Evolutionary conservation across 2,888 invertebrate species (phyloP).

Genomic region (Cenopis cana): DNA sequence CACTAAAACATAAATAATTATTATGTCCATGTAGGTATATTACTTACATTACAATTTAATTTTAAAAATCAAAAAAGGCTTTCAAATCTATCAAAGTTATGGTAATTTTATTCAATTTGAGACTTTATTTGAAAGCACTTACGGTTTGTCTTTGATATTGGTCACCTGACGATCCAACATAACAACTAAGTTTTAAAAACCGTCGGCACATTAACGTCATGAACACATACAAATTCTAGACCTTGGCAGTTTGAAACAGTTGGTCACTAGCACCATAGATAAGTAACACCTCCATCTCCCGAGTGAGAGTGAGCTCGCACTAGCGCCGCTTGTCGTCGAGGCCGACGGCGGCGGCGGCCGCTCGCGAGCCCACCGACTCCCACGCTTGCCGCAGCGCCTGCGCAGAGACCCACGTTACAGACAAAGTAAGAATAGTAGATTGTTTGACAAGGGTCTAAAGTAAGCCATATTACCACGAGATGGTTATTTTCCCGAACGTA

Average conservation of each 20-base stretch:
- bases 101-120: background rate
- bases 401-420: slow-evolving; percentile 10
- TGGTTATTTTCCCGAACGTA: too few relatives aligned
- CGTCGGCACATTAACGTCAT: background rate
- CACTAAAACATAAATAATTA: background rate
- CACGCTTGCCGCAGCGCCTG: slow-evolving; percentile 54
- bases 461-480: too few relatives aligned
- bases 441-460: too few relatives aligned
- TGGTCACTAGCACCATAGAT: slow-evolving; percentile 11
- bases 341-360: slow-evolving; percentile 48
- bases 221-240: background rate
- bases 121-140: too few relatives aligned
- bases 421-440: too few relatives aligned
- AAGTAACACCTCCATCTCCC: background rate
- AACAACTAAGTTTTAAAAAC: background rate
- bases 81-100: background rate
- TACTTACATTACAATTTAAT: background rate
- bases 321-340: slow-evolving; percentile 49
- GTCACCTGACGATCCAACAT: too few relatives aligned
- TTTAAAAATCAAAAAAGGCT: background rate
- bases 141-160: too few relatives aligned
- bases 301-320: slow-evolving; percentile 36
- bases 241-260: slow-evolving; percentile 6
- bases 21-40: background rate
- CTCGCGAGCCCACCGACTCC: slow-evolving; percentile 48